A percentile compares a stretch with the other conserved stretches of the same genome.
These are phyloP conservation scores for Eilema depressum DNA, from an alignment of 2,888 invertebrate species.

Conservation along the genomic window DNA sequence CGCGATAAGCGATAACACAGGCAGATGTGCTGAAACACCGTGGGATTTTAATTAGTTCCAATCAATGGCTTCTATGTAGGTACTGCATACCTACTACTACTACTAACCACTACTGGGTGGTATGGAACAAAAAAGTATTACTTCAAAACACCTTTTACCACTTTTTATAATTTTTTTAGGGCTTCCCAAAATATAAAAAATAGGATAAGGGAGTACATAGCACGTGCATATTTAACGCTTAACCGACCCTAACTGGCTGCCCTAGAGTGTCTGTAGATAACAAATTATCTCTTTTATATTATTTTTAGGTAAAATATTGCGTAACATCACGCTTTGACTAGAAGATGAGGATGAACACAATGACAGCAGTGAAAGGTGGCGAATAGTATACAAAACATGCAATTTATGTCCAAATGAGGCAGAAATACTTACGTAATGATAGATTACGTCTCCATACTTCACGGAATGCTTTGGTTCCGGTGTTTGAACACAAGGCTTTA, in stretches of 20 bases:
- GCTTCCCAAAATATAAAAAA: background rate
- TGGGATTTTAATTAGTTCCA: no score
- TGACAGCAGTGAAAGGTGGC: constrained; percentile 40
- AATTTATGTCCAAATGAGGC: constrained; percentile 28
- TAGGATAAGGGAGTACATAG: background rate
- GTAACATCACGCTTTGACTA: constrained; percentile 24
- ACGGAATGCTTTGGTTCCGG: constrained; percentile 18
- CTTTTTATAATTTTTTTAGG: no score
- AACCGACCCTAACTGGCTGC: background rate
- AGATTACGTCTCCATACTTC: constrained; percentile 22
- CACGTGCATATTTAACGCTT: background rate
- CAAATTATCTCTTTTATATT: background rate
- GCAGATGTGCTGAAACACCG: no score
- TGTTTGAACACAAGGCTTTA: constrained; percentile 16
- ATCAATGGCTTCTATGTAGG: no score
- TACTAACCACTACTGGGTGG: no score
- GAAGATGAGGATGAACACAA: constrained; percentile 30
- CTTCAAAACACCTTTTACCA: no score
- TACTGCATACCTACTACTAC: no score
- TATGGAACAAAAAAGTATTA: no score
- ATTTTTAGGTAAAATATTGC: constrained; percentile 19
- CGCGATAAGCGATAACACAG: no score
- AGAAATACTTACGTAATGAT: constrained; percentile 25
- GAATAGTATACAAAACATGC: constrained; percentile 22
- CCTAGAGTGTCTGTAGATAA: background rate